Evolutionary conservation across 2,113 vertebrate species (phyloP).

Genomic region (Cryptomyrus ogoouensis): DNA sequence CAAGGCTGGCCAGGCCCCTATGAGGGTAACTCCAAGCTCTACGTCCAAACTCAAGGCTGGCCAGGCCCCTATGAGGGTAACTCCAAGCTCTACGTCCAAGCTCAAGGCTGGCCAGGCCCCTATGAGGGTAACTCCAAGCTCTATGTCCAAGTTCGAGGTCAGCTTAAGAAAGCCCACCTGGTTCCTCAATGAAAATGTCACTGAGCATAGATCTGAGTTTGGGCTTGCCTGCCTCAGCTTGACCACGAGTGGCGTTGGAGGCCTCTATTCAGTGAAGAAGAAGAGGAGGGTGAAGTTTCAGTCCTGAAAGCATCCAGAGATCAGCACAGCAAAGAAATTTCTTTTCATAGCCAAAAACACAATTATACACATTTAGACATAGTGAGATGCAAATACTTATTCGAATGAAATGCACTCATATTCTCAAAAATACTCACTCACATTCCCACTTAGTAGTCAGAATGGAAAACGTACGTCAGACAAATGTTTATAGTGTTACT

Average conservation of each 20-base stretch:
- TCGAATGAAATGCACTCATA: not conserved
- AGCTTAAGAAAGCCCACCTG: constrained; percentile 14
- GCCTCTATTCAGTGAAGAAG: constrained; percentile 15
- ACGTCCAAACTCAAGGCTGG: not conserved
- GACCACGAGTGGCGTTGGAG: not conserved
- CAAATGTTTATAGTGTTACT: not conserved
- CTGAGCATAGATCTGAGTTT: constrained; percentile 24
- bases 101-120: not conserved
- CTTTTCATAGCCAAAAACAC: not conserved
- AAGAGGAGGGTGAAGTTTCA: not conserved
- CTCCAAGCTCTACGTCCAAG: not conserved
- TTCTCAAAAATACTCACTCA: not conserved
- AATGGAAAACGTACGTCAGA: constrained; percentile 16
- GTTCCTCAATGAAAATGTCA: constrained; percentile 16
- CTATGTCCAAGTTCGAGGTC: not conserved
- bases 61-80: not conserved
- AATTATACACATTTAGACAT: constrained; percentile 1
- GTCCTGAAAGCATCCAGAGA: constrained; percentile 11
- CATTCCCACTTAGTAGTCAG: not conserved
- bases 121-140: not conserved
- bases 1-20: not conserved
- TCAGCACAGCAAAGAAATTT: not conserved
- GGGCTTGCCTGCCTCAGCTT: not conserved
- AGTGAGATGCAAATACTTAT: constrained; percentile 21
- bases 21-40: not conserved